Evolutionary conservation across 2,888 invertebrate species (phyloP).

Genomic region (Chirona hameri): DNA sequence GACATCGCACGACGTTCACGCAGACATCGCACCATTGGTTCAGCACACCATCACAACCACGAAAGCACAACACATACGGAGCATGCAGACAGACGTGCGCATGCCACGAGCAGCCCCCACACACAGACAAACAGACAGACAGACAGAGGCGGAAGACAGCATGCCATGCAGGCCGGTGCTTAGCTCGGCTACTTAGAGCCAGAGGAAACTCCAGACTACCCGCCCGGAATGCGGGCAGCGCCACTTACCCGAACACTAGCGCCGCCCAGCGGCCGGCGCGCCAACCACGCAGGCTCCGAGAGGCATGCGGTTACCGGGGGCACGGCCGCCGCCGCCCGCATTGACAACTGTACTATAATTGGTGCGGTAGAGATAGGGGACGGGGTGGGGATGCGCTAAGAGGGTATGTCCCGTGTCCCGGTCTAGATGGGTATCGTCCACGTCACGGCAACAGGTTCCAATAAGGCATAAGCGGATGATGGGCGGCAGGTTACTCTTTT

Average conservation of each 20-base stretch:
- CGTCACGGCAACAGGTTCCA: no score
- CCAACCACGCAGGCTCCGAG: neutral
- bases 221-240: neutral
- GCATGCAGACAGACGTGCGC: neutral
- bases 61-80: neutral
- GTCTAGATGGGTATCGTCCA: no score
- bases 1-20: no score
- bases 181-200: no score
- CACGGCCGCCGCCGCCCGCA: no score
- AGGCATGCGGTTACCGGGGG: neutral
- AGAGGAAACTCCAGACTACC: no score
- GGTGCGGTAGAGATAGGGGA: neutral
- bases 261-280: neutral
- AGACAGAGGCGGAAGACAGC: neutral
- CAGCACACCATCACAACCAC: no score
- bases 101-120: neutral
- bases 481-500: no score
- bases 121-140: neutral
- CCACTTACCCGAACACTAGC: slow-evolving; percentile 6
- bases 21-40: no score
- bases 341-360: neutral
- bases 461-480: no score
- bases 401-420: no score
- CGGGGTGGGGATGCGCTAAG: no score
- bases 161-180: neutral